These are phyloP conservation scores for Thumatha senex DNA, from an alignment of 2,888 invertebrate genomes.

Conservation along the genomic window DNA sequence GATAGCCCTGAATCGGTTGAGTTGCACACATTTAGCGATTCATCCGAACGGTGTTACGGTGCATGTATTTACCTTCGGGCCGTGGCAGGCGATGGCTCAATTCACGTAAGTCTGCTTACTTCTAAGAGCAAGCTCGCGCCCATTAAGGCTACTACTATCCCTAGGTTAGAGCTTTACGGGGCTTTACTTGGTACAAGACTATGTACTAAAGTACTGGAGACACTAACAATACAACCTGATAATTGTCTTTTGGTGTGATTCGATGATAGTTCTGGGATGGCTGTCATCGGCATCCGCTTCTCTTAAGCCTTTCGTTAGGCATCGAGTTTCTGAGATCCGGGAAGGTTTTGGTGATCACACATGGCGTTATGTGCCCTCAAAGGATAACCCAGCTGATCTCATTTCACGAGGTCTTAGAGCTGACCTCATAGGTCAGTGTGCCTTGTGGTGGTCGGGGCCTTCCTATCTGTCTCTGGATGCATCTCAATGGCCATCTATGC, in stretches of 20 bases:
- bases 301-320: background rate
- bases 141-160: background rate
- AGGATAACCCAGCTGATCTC: constrained; percentile 1
- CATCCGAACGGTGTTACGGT: constrained; percentile 28
- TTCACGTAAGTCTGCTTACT: constrained; percentile 17
- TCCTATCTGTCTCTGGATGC: background rate
- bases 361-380: constrained; percentile 1
- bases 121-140: constrained; percentile 15
- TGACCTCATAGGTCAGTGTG: background rate
- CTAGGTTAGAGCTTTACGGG: constrained; percentile 1
- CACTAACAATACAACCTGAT: background rate
- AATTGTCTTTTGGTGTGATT: constrained; percentile 3
- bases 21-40: constrained; percentile 33
- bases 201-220: no score
- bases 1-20: constrained; percentile 7
- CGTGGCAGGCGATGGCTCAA: background rate
- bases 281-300: background rate
- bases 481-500: background rate
- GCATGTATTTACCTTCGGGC: constrained; percentile 26
- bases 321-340: background rate
- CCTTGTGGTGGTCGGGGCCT: constrained; percentile 2
- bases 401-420: background rate
- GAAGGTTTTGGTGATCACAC: background rate
- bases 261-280: background rate
- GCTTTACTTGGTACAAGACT: background rate